These are phyloP conservation scores for Acanthisitta chloris DNA, from an alignment of 2,113 vertebrate species.

Conservation along the genomic window DNA sequence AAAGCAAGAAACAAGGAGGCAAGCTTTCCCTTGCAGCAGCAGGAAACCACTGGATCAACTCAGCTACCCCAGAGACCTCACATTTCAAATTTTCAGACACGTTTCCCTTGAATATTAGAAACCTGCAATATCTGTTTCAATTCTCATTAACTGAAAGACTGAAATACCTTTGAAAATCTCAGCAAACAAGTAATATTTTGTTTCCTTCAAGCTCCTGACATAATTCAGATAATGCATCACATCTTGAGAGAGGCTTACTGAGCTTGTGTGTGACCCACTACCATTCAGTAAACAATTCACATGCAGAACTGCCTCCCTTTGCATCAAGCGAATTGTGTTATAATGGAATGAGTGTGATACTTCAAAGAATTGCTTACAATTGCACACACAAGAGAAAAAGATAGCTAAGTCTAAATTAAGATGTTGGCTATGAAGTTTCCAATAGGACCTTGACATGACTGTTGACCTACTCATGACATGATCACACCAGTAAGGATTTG, in stretches of 20 bases:
- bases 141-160: background rate
- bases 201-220: background rate
- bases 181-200: background rate
- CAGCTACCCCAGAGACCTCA: background rate
- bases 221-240: background rate
- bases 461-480: constrained; percentile 98
- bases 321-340: constrained; percentile 78
- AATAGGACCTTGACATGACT: constrained; percentile 99
- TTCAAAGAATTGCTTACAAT: constrained; percentile 81
- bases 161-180: background rate
- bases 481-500: constrained; percentile 95
- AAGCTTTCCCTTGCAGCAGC: background rate
- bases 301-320: constrained; percentile 74
- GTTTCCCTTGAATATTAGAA: background rate
- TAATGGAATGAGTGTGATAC: constrained; percentile 78
- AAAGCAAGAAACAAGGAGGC: background rate
- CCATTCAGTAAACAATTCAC: constrained; percentile 69
- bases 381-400: constrained; percentile 77
- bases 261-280: constrained; percentile 49
- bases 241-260: constrained; percentile 54
- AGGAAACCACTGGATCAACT: background rate
- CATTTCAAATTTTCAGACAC: background rate
- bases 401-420: constrained; percentile 97
- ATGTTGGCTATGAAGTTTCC: constrained; percentile 97
- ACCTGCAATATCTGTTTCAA: background rate